Evolutionary conservation across 2,113 vertebrate species (phyloP), one percentile per base, ranked within the genome.

Genomic region (Pantherophis guttatus): DNA sequence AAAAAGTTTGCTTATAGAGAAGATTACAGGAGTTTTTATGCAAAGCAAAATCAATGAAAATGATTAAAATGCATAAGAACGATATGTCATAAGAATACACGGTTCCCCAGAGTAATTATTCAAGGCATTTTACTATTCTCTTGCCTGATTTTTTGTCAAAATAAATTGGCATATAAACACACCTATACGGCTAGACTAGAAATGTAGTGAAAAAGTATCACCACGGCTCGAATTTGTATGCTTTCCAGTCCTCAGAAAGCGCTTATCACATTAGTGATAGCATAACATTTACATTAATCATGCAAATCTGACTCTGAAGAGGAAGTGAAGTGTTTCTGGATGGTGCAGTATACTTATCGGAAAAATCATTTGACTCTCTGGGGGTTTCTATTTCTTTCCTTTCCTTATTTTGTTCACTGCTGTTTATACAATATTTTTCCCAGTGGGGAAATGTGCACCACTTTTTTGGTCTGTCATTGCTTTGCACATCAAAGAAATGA

Each of bases 271-370:
- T 65, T 19, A 94, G 75, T 26, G 48, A 91, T 48, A 94, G 87
- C 57, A 92, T 89, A 53, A 55, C 17, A 86, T 93, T 93, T 93
- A 93, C 50, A 89, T 81, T 94, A 93, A 94, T 87, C 89, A 92
- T 21, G 17, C 90, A 92, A 55, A 44, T 62, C 19, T 91, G 91
- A 90, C 44, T 81, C 0, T 94, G 48, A 50, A 93, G 48, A 90
- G 59, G 81, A 39, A 88, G 86, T 81, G 86, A 90, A 65, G 54
- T 0, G 6, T 26, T 59, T 89, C 75, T 90, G 87, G 39, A 81
- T 92, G 62, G 8, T 2, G 88, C 26, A 48, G 0, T 1, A 62
- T 88, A 50, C 62, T 93, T 93, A 87, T 92, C 65, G 88, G 59
- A 95, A 94, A 91, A 88, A 89, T 6, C 90, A 11, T 12, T 85